Percentiles rank a stretch among this genome's conserved stretches.
Conservation (phyloP, 2,888 invertebrate species). For the Volucella zonaria region DNA sequence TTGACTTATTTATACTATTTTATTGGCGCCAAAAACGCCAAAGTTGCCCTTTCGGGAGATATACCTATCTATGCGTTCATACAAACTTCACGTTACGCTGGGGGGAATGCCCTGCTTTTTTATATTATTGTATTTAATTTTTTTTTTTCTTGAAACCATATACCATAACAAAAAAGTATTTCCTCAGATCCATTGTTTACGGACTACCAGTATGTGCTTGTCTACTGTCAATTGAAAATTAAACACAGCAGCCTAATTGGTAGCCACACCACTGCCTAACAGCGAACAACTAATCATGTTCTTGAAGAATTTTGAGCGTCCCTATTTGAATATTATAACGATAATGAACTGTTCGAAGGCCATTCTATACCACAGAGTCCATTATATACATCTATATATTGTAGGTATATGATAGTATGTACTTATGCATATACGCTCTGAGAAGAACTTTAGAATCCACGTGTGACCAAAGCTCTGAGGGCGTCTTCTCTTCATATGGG, state of each 20-base stretch:
- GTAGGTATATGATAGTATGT: too few relatives aligned
- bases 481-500: constrained; percentile 20
- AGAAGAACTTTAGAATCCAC: constrained; percentile 50
- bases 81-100: not conserved
- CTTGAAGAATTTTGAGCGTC: not conserved
- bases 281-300: not conserved
- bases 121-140: too few relatives aligned
- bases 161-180: not conserved
- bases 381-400: too few relatives aligned
- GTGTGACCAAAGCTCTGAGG: constrained; percentile 27
- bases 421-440: not conserved
- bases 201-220: not conserved
- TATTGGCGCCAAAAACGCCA: constrained; percentile 56
- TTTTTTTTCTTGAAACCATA: too few relatives aligned
- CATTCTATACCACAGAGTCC: constrained; percentile 6
- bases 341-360: constrained; percentile 62
- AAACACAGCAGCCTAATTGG: constrained; percentile 26
- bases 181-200: not conserved
- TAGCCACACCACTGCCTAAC: not conserved
- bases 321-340: constrained; percentile 5
- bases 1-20: constrained; percentile 16
- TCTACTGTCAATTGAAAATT: not conserved
- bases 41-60: not conserved
- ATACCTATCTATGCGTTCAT: too few relatives aligned
- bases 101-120: too few relatives aligned